phyloP scores from a whole-genome alignment of 2,113 vertebrate genomes.

The Connochaetes taurinus region DNA sequence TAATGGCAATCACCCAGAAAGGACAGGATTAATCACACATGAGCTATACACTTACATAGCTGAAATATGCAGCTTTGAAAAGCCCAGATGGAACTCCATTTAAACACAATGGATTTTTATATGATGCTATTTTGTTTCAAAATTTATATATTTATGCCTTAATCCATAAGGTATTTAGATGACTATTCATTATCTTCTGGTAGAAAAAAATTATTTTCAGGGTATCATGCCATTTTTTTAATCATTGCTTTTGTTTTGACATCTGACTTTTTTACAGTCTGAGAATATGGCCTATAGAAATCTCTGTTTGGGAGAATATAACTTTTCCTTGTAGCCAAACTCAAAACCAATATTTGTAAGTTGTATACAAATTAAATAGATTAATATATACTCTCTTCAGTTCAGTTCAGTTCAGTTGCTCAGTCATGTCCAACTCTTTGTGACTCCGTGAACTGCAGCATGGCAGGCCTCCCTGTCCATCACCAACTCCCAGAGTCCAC shows the following conservation, averaged over 20 bases:
- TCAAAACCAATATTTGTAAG: conserved; percentile 7
- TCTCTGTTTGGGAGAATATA: background rate
- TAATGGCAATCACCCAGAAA: background rate
- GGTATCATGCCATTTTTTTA: background rate
- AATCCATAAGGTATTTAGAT: background rate
- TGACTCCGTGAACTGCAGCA: background rate
- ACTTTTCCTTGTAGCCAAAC: background rate
- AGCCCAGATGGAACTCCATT: background rate
- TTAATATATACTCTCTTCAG: background rate
- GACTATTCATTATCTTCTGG: background rate
- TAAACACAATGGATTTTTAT: background rate
- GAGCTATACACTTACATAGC: background rate
- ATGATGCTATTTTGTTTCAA: background rate
- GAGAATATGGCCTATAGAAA: background rate
- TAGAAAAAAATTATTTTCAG: background rate
- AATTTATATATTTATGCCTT: background rate
- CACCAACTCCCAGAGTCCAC: background rate
- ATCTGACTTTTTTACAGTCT: background rate
- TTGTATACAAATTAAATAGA: background rate
- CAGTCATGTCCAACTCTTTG: background rate
- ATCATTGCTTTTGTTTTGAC: background rate
- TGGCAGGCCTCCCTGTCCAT: background rate
- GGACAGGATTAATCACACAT: background rate
- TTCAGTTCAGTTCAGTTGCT: background rate
- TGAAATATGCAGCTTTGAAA: background rate